These are phyloP conservation scores for Catotricha subobsoleta DNA, from an alignment of 2,888 invertebrate species.

Conservation along the genomic window DNA sequence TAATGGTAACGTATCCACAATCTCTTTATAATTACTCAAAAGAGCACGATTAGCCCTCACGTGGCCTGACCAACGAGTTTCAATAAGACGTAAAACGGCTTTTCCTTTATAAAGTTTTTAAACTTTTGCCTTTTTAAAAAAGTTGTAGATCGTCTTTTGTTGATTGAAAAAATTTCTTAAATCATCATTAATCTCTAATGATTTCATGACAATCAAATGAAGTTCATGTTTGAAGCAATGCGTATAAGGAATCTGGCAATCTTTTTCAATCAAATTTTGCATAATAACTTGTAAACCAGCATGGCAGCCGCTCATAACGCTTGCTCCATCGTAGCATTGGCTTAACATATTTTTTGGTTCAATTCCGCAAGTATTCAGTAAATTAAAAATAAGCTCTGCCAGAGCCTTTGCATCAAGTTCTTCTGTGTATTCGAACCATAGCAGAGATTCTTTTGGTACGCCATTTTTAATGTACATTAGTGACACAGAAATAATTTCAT, in stretches of 20 bases:
- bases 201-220: background rate
- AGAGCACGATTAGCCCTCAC: background rate
- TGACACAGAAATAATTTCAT: background rate
- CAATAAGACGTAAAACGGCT: background rate
- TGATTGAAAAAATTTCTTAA: background rate
- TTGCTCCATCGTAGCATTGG: slow-evolving; percentile 2
- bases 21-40: background rate
- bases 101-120: background rate
- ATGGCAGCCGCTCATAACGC: slow-evolving; percentile 1
- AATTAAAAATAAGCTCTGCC: background rate
- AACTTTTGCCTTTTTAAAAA: background rate
- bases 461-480: background rate
- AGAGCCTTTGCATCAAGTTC: background rate
- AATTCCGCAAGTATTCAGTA: background rate
- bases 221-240: background rate
- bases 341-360: background rate
- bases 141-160: background rate
- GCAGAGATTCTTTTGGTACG: background rate
- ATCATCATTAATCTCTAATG: background rate
- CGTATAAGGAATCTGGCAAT: background rate
- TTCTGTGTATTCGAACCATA: background rate
- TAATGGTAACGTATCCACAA: background rate
- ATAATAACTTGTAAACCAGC: too few relatives aligned
- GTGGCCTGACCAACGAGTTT: slow-evolving; percentile 1
- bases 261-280: too few relatives aligned